These are phyloP conservation scores for Wasmannia auropunctata DNA, from an alignment of 1,140 invertebrate species.

Conservation along the genomic window DNA sequence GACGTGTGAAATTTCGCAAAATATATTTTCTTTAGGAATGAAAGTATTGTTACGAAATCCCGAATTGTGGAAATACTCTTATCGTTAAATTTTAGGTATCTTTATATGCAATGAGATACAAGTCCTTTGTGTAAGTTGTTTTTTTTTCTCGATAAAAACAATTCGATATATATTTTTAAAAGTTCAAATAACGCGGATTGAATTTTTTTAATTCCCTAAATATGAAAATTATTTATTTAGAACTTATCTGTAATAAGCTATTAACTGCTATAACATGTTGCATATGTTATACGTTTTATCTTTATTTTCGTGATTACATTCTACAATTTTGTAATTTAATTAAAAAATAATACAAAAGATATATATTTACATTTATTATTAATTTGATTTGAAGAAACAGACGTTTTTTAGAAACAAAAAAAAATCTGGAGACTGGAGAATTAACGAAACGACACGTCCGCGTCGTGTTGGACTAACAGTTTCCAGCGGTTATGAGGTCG, in stretches of 20 bases:
- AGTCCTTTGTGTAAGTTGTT: neutral
- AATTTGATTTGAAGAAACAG: neutral
- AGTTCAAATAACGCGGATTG: neutral
- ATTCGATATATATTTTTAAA: neutral
- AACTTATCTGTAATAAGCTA: neutral
- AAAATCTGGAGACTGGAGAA: neutral
- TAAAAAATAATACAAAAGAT: neutral
- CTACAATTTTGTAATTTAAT: too few relatives aligned
- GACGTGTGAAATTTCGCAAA: conserved; percentile 13
- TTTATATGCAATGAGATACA: too few relatives aligned
- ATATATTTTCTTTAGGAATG: neutral
- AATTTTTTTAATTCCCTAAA: neutral
- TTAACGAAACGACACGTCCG: neutral
- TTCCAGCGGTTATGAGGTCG: neutral
- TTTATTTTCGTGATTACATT: neutral
- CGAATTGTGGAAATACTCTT: too few relatives aligned
- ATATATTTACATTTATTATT: neutral
- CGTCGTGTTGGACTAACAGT: neutral
- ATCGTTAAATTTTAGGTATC: neutral
- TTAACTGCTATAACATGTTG: neutral
- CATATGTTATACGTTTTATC: neutral
- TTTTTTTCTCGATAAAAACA: neutral
- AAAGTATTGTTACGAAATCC: neutral
- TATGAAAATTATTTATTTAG: neutral
- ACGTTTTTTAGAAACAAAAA: neutral